Percentiles rank a stretch among this genome's conserved stretches.
These are phyloP conservation scores for Teinopalpus imperialis DNA, from an alignment of 2,888 invertebrate genomes.

Conservation along the genomic window DNA sequence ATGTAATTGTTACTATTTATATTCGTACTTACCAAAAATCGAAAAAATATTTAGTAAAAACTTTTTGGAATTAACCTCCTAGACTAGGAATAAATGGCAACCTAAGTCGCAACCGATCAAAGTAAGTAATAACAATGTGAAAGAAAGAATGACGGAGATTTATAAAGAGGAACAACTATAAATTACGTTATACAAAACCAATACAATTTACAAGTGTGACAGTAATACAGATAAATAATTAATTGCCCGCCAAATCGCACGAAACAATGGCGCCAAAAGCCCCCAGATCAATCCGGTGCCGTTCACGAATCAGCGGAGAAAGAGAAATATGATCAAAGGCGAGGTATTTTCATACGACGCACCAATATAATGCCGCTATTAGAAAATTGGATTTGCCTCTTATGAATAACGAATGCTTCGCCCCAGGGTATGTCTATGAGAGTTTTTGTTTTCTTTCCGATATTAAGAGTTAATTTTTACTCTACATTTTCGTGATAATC, in stretches of 20 bases:
- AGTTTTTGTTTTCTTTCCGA: slow-evolving; percentile 4
- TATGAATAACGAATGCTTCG: slow-evolving; percentile 27
- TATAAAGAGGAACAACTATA: too few relatives aligned
- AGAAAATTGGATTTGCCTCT: slow-evolving; percentile 56
- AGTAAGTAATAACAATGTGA: too few relatives aligned
- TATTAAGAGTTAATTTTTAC: not conserved
- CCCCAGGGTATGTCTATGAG: slow-evolving; percentile 18
- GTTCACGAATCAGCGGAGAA: slow-evolving; percentile 16
- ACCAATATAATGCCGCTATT: slow-evolving; percentile 46
- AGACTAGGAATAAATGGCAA: too few relatives aligned
- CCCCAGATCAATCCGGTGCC: slow-evolving; percentile 12
- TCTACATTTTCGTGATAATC: too few relatives aligned
- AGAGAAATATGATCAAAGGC: slow-evolving; percentile 41
- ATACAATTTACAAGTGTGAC: too few relatives aligned
- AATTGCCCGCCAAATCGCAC: slow-evolving; percentile 3
- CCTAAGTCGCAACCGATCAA: too few relatives aligned
- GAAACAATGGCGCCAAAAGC: slow-evolving; percentile 23
- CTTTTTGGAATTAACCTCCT: too few relatives aligned
- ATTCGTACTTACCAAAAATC: too few relatives aligned
- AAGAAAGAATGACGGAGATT: too few relatives aligned
- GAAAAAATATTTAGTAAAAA: too few relatives aligned
- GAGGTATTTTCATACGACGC: slow-evolving; percentile 42
- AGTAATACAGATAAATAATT: slow-evolving; percentile 10
- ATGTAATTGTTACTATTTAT: too few relatives aligned
- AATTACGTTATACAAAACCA: too few relatives aligned